Conservation (phyloP, 2,113 vertebrate genomes). For the Thymallus thymallus region DNA sequence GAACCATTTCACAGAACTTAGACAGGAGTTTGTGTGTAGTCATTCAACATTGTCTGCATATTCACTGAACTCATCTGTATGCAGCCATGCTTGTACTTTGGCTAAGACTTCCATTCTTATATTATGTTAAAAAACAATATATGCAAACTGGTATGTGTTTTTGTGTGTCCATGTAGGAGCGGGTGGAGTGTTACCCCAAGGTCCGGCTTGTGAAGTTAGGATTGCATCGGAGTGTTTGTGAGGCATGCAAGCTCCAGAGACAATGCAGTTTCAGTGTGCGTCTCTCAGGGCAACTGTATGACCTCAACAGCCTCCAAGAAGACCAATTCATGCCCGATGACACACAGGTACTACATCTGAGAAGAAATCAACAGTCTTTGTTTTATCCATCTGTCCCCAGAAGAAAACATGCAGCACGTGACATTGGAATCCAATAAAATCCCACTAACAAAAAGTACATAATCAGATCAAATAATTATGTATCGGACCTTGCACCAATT, state of each 20-base stretch:
- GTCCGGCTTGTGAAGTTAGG: constrained; percentile 44
- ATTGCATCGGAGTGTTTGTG: constrained; percentile 48
- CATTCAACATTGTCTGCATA: too few species aligned
- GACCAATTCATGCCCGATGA: constrained; percentile 83
- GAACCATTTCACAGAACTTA: background rate
- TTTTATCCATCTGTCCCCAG: constrained; percentile 20
- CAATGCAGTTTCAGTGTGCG: constrained; percentile 65
- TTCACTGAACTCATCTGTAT: too few species aligned
- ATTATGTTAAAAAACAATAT: too few species aligned
- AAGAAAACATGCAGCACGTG: background rate
- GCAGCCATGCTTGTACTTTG: too few species aligned
- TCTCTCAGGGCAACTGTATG: constrained; percentile 78
- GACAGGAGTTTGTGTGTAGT: too few species aligned
- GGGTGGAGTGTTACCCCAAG: constrained; percentile 79
- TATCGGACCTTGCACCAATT: background rate
- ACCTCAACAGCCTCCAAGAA: constrained; percentile 71
- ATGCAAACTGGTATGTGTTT: background rate
- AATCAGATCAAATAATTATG: background rate
- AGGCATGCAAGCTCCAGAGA: constrained; percentile 78
- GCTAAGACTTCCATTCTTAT: too few species aligned
- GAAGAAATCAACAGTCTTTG: constrained; percentile 24
- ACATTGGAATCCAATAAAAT: background rate
- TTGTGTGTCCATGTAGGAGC: constrained; percentile 63
- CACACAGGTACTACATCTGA: constrained; percentile 73
- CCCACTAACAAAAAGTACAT: background rate